These are phyloP conservation scores for Rotaria sp. DNA, from an alignment of 2,888 invertebrate species.

Conservation along the genomic window DNA sequence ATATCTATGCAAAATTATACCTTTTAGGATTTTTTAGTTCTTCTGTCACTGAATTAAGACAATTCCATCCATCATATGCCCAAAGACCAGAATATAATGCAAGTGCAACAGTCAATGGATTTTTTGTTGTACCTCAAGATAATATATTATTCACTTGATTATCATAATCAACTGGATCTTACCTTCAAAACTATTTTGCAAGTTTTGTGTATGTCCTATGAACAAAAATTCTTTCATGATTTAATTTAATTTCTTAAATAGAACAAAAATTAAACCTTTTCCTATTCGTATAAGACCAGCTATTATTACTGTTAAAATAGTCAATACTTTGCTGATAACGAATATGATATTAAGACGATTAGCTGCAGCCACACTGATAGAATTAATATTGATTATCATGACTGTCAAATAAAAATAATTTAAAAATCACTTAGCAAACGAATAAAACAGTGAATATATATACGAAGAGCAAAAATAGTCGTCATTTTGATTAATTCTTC, in stretches of 20 bases:
- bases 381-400: conserved; percentile 81
- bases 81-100: conserved; percentile 75
- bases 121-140: not conserved
- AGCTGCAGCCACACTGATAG: conserved; percentile 84
- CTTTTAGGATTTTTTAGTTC: conserved; percentile 61
- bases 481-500: conserved; percentile 44
- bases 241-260: not conserved
- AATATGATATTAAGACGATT: conserved; percentile 87
- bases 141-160: not conserved
- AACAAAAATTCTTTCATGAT: not conserved
- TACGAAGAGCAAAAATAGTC: conserved; percentile 47
- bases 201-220: not conserved
- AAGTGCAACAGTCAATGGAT: not conserved
- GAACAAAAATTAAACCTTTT: not conserved
- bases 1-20: not conserved
- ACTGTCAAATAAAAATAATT: conserved; percentile 58
- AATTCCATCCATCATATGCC: conserved; percentile 78
- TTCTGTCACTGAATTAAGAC: conserved; percentile 66
- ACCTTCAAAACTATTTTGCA: not conserved
- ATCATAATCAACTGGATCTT: not conserved
- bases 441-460: not conserved
- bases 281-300: conserved; percentile 65
- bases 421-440: too few species aligned
- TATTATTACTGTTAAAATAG: conserved; percentile 76
- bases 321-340: conserved; percentile 80